Conservation (phyloP, 2,113 vertebrate genomes). For the Petrocephalus microphthalmus region DNA sequence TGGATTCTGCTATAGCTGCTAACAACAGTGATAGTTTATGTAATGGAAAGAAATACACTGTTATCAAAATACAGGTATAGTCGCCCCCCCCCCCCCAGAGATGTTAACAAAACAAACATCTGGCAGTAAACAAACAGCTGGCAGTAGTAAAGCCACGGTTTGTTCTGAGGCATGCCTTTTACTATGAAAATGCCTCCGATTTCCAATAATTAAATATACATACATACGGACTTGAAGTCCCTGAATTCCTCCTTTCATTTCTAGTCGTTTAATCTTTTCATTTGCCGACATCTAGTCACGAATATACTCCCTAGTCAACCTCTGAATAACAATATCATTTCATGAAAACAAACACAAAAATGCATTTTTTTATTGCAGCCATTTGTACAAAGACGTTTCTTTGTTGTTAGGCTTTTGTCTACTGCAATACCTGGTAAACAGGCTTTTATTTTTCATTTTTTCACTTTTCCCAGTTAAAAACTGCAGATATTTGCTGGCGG, state of each 20-base stretch:
- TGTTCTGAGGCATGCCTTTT: background rate
- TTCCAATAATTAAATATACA: background rate
- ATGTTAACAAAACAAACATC: conserved; percentile 1
- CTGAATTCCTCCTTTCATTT: background rate
- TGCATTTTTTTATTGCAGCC: background rate
- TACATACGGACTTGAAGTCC: background rate
- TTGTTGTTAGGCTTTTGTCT: background rate
- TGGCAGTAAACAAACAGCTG: background rate
- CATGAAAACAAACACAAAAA: background rate
- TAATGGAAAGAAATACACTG: background rate
- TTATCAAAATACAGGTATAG: conserved; percentile 1
- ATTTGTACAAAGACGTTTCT: background rate
- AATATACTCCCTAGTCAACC: background rate
- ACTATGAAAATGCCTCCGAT: background rate
- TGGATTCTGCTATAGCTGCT: background rate
- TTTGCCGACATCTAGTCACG: background rate
- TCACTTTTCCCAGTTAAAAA: background rate
- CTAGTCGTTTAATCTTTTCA: background rate
- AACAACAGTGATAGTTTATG: background rate
- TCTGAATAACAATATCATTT: background rate
- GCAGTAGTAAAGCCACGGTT: background rate
- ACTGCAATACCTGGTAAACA: background rate
- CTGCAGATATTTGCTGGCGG: background rate
- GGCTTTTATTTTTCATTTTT: background rate
- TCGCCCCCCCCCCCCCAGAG: background rate